These are phyloP conservation scores for Acronicta aceris DNA, from an alignment of 2,888 invertebrate species.

Conservation along the genomic window DNA sequence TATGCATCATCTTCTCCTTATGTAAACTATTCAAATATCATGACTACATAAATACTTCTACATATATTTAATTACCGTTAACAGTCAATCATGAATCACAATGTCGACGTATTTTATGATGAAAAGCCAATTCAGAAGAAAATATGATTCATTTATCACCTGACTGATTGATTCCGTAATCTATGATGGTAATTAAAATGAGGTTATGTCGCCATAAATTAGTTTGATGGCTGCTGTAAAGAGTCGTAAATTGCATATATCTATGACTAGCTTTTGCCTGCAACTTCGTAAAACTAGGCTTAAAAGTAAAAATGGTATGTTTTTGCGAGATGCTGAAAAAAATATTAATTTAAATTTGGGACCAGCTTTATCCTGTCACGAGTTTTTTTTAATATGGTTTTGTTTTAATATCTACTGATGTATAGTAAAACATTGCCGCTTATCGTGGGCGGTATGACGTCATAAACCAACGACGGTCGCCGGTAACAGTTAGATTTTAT, in stretches of 20 bases:
- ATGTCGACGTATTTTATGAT: conserved; percentile 1
- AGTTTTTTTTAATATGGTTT: too few species aligned
- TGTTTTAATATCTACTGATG: too few species aligned
- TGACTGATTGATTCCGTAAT: conserved; percentile 11
- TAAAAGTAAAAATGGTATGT: too few species aligned
- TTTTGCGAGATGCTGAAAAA: too few species aligned
- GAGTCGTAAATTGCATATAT: conserved; percentile 13
- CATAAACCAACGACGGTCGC: conserved; percentile 21
- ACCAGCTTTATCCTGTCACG: too few species aligned
- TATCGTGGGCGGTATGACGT: conserved; percentile 24
- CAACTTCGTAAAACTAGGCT: not conserved
- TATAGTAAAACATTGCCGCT: not conserved
- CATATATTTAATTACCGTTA: conserved; percentile 18
- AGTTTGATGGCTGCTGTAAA: conserved; percentile 8
- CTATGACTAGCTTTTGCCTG: not conserved
- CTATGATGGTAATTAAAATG: conserved; percentile 13
- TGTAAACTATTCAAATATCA: not conserved
- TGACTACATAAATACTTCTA: not conserved
- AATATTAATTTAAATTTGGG: too few species aligned
- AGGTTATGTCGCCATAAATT: conserved; percentile 22
- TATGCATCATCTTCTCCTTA: too few species aligned
- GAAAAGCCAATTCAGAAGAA: conserved; percentile 23
- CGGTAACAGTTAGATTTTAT: conserved; percentile 50
- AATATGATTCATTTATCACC: conserved; percentile 30
- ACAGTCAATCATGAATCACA: conserved; percentile 31